Conservation (phyloP, 1,140 invertebrate genomes). For the Saccostrea echinata region DNA sequence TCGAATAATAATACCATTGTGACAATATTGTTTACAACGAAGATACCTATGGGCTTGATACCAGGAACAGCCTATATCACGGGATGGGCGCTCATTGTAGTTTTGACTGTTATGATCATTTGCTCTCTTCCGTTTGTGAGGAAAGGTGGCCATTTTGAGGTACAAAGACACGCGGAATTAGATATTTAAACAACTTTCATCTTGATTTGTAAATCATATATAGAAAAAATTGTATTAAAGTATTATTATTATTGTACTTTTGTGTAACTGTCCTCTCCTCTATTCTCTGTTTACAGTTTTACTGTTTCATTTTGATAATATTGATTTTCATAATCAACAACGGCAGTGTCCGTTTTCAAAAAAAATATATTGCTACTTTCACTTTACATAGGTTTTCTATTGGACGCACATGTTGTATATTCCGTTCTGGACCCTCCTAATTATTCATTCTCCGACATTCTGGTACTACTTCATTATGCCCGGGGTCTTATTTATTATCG, state of each 20-base stretch:
- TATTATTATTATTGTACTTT: too few relatives aligned
- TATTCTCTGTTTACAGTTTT: too few relatives aligned
- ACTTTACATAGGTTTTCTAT: conserved; percentile 89
- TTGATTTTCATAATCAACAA: too few relatives aligned
- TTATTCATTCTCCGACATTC: conserved; percentile 94
- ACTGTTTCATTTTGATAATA: too few relatives aligned
- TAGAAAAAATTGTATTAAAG: too few relatives aligned
- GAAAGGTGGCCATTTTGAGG: conserved; percentile 59
- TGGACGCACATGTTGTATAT: conserved; percentile 96
- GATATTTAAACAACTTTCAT: too few relatives aligned
- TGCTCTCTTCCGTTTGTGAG: conserved; percentile 83
- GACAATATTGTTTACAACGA: conserved; percentile 89
- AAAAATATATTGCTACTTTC: too few relatives aligned
- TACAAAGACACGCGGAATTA: too few relatives aligned
- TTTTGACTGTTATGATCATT: conserved; percentile 89
- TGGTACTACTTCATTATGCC: conserved; percentile 97
- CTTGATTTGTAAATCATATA: too few relatives aligned
- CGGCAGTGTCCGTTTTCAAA: too few relatives aligned
- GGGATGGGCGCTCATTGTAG: conserved; percentile 87
- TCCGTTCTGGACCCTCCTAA: conserved; percentile 92
- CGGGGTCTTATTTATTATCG: conserved; percentile 89
- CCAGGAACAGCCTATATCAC: conserved; percentile 88
- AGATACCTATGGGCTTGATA: conserved; percentile 85
- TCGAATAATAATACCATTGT: conserved; percentile 72
- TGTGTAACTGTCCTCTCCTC: too few relatives aligned